These are phyloP conservation scores for Erebia epiphron DNA, from an alignment of 2,888 invertebrate species.

Conservation along the genomic window DNA sequence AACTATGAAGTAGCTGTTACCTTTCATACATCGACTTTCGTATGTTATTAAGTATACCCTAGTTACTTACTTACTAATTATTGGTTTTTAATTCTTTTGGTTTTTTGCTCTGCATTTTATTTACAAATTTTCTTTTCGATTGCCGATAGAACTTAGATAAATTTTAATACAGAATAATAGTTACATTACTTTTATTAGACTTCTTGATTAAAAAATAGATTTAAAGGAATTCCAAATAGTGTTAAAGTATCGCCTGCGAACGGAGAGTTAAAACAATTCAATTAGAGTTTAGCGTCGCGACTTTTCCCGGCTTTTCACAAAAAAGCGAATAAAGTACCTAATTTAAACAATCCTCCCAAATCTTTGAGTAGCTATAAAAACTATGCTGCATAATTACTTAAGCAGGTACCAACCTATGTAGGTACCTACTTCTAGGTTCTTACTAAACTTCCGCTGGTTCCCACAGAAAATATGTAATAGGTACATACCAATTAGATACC, in stretches of 20 bases:
- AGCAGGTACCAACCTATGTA: too few relatives aligned
- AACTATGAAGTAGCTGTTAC: too few relatives aligned
- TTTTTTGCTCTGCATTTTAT: neutral
- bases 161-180: neutral
- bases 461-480: too few relatives aligned
- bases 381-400: too few relatives aligned
- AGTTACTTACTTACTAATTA: too few relatives aligned
- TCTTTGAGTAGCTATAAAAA: neutral
- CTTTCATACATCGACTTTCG: too few relatives aligned
- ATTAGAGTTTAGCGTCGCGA: slow-evolving; percentile 31
- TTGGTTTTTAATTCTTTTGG: too few relatives aligned
- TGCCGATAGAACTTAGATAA: neutral
- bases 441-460: too few relatives aligned
- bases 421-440: too few relatives aligned
- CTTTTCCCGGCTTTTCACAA: slow-evolving; percentile 28
- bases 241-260: slow-evolving; percentile 27
- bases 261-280: slow-evolving; percentile 36
- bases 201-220: neutral
- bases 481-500: too few relatives aligned
- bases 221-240: neutral
- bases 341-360: neutral
- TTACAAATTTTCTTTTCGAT: neutral
- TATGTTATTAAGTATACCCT: too few relatives aligned
- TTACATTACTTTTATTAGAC: neutral
- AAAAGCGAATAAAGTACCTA: slow-evolving; percentile 4